A percentile compares a stretch with the other conserved stretches of the same genome.
Conservation (phyloP, 2,888 invertebrate genomes). For the Oithona nana region DNA sequence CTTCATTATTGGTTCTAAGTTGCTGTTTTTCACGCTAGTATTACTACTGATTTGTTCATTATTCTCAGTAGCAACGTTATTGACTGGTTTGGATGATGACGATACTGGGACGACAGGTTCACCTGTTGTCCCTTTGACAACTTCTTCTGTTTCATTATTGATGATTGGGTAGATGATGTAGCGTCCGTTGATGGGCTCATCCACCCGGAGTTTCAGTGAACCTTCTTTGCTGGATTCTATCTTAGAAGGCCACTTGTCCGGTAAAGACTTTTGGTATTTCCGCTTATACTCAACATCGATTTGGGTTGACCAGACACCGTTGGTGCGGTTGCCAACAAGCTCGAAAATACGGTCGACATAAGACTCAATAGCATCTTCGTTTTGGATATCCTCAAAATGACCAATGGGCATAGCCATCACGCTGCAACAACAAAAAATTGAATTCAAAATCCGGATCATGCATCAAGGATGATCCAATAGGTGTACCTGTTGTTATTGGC, state of each 20-base stretch:
- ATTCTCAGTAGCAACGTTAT: too few species aligned
- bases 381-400: not conserved
- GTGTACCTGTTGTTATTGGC: not conserved
- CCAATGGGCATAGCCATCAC: not conserved
- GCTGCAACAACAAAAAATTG: too few species aligned
- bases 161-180: not conserved
- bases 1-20: too few species aligned
- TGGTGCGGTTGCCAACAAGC: not conserved
- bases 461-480: too few species aligned
- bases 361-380: not conserved
- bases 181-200: not conserved
- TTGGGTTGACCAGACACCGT: constrained; percentile 39
- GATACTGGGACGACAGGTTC: too few species aligned
- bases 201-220: not conserved
- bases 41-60: too few species aligned
- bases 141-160: not conserved
- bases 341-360: not conserved
- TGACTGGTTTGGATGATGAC: too few species aligned
- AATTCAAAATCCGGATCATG: too few species aligned
- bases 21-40: too few species aligned
- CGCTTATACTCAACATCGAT: constrained; percentile 38
- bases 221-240: not conserved
- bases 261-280: constrained; percentile 44
- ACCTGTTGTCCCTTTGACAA: too few species aligned
- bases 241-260: constrained; percentile 42